Conservation (phyloP, 2,113 vertebrate genomes). For the Daphoenositta chrysoptera region DNA sequence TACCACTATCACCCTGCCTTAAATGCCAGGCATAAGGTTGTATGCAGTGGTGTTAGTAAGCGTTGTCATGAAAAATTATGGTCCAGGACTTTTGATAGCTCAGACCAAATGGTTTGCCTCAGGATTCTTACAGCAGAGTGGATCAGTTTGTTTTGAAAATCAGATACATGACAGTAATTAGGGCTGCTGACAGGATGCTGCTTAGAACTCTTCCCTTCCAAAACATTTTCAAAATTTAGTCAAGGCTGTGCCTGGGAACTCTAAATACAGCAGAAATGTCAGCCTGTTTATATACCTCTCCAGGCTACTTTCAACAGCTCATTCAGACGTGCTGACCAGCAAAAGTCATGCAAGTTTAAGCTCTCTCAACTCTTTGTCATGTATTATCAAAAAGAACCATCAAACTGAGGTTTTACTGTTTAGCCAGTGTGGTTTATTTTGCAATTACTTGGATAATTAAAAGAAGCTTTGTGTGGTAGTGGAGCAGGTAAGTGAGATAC, state of each 20-base stretch:
- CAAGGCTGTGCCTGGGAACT: background rate
- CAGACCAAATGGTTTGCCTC: conserved; percentile 29
- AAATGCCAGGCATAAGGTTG: background rate
- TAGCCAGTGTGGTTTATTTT: background rate
- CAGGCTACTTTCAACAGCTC: conserved; percentile 29
- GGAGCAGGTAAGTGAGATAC: background rate
- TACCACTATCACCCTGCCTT: background rate
- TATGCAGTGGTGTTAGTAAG: background rate
- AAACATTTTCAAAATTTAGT: conserved; percentile 60
- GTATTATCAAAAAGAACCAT: background rate
- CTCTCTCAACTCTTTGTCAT: conserved; percentile 16
- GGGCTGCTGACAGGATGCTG: conserved; percentile 15
- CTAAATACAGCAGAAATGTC: background rate
- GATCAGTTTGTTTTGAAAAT: conserved; percentile 24
- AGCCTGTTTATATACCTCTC: background rate
- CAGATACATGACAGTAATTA: conserved; percentile 44
- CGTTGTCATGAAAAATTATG: background rate
- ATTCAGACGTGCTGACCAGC: background rate
- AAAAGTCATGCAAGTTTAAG: conserved; percentile 6
- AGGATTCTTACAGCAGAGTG: background rate
- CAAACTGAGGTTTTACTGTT: conserved; percentile 11
- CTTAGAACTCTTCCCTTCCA: conserved; percentile 43
- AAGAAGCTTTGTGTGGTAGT: background rate
- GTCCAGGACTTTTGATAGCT: background rate
- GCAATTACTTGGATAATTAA: background rate